A percentile compares a stretch with the other conserved stretches of the same genome.
phyloP scores from a whole-genome alignment of 2,113 vertebrate genomes.

The Rana temporaria region DNA sequence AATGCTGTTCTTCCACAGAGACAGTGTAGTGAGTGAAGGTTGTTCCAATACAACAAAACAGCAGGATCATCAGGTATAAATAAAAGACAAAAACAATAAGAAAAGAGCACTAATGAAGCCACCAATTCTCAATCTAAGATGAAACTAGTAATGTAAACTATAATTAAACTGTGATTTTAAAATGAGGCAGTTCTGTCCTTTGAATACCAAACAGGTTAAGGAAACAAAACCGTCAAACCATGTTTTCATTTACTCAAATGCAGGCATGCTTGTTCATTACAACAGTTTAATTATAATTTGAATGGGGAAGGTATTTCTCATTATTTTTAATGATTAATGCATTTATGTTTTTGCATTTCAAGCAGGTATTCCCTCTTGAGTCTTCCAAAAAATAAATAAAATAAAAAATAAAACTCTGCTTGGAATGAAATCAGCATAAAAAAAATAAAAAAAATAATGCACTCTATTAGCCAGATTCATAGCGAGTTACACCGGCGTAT shows the following conservation, averaged over 20 bases:
- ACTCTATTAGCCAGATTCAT: no score
- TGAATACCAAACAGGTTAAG: conserved; percentile 57
- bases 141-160: conserved; percentile 52
- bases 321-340: conserved; percentile 56
- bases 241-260: conserved; percentile 56
- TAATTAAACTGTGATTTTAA: conserved; percentile 57
- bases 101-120: no score
- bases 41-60: no score
- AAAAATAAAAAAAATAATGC: no score
- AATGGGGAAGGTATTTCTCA: conserved; percentile 54
- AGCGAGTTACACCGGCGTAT: no score
- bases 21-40: no score
- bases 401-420: conserved; percentile 15
- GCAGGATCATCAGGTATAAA: no score
- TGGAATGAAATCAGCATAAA: background rate
- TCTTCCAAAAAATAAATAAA: background rate
- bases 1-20: no score
- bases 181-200: conserved; percentile 26
- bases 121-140: conserved; percentile 14
- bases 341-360: conserved; percentile 52
- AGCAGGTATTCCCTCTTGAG: conserved; percentile 6
- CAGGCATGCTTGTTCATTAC: conserved; percentile 57
- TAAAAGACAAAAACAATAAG: no score
- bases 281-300: conserved; percentile 57
- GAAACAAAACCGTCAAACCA: conserved; percentile 55